Percentiles rank a stretch among this genome's conserved stretches.
phyloP scores from a whole-genome alignment of 2,797 vertebrate genomes.

The Sarcophilus harrisii region DNA sequence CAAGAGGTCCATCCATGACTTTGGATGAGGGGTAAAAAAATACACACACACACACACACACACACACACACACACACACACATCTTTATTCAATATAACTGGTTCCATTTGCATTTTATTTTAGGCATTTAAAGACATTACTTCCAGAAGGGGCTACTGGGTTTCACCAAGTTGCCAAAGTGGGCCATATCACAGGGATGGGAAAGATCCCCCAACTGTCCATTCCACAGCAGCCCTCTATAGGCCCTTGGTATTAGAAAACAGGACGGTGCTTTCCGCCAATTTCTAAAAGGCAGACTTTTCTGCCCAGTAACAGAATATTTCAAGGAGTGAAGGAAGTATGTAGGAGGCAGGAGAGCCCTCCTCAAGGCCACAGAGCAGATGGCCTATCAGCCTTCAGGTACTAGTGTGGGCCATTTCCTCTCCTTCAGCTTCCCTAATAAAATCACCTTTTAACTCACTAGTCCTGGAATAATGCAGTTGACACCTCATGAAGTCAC shows the following conservation, averaged over 20 bases:
- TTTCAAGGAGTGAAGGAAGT: not conserved
- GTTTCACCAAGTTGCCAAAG: not conserved
- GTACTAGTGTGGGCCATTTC: not conserved
- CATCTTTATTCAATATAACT: not conserved
- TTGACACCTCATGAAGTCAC: not conserved
- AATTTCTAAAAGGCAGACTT: not conserved
- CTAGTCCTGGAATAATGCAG: not conserved
- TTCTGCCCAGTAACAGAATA: not conserved
- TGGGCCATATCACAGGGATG: not conserved
- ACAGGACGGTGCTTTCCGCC: not conserved
- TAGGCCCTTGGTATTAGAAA: not conserved
- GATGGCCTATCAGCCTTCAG: not conserved
- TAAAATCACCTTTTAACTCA: not conserved
- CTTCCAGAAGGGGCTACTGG: not conserved
- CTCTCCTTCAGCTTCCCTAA: not conserved
- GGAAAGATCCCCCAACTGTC: not conserved
- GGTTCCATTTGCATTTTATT: not conserved
- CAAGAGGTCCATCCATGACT: not conserved
- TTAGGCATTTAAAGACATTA: not conserved
- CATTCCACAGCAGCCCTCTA: not conserved
- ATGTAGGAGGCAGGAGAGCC: not conserved
- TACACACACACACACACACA: too few relatives aligned
- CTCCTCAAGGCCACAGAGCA: not conserved
- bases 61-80: too few relatives aligned
- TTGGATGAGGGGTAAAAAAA: not conserved